phyloP scores from a whole-genome alignment of 2,888 invertebrate genomes.

The Laothoe populi region DNA sequence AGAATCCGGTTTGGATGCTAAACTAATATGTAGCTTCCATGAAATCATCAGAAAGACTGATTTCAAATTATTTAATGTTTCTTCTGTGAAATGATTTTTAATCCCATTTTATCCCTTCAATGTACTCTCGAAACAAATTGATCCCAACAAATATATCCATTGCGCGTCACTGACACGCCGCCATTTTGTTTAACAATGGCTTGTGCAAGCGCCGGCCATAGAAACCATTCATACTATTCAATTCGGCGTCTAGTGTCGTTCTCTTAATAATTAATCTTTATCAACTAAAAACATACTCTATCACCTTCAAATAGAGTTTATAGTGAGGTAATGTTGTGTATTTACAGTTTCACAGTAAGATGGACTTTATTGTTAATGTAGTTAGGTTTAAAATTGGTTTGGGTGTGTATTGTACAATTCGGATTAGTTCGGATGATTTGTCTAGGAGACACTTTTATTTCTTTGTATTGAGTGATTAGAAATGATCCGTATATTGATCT shows the following conservation, averaged over 20 bases:
- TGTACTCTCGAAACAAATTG: constrained; percentile 1
- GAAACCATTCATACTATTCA: constrained; percentile 66
- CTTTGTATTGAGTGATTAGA: constrained; percentile 13
- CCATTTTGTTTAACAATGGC: constrained; percentile 57
- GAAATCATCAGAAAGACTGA: no score
- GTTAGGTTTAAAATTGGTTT: background rate
- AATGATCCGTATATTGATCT: constrained; percentile 9
- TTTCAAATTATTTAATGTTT: no score
- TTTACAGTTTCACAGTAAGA: background rate
- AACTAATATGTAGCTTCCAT: no score
- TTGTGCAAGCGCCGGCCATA: constrained; percentile 49
- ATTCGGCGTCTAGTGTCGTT: constrained; percentile 9
- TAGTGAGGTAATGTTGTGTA: background rate
- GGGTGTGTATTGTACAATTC: background rate
- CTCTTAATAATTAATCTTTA: constrained; percentile 26
- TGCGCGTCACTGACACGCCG: constrained; percentile 53
- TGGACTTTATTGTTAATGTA: background rate
- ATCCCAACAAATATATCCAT: constrained; percentile 41
- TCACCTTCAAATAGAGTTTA: background rate
- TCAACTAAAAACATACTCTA: constrained; percentile 15
- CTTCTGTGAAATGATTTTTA: background rate
- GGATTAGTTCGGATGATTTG: constrained; percentile 8
- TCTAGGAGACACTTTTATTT: constrained; percentile 19
- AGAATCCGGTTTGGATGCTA: no score
- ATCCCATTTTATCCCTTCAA: constrained; percentile 9